Base-by-base conservation (phyloP, 2,888 invertebrate species). In the Deilephila elpenor region DNA sequence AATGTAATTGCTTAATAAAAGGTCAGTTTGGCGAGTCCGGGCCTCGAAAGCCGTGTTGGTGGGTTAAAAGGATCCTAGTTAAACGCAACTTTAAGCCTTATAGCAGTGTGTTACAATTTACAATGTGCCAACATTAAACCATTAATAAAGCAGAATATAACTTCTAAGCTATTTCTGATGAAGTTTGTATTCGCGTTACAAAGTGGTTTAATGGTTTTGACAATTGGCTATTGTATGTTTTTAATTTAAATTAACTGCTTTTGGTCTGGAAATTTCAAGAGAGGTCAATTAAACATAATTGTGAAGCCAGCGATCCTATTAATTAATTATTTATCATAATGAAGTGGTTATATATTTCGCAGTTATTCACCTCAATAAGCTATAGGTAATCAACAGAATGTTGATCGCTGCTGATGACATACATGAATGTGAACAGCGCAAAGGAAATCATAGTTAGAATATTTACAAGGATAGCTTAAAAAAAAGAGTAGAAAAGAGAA, bases 1-100 rank as follows among this genome's bases (percentile, higher is more conserved):
- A 61, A 61, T 29, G 19, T 32, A 32, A 61, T 61, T 61, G 29
- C 32, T 34, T 17, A 34, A 8, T 19, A 5, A 62, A 32, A 34
- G 34, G 17, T 37, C 37, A 19, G 62, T 37, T 56, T 17, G 56
- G 19, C 56, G 56, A n/a, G 56, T 19, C n/a, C 19, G 34, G 7
- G 62, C 2, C n/a, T n/a, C 8, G n/a, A 37, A 67, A 44, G 44
- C 67, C 67, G 3, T 25, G 37, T 67, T 25, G 20, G 67, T 37
- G 37, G 67, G 51, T 67, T 67, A 67, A 67, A 25, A 14, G 60
- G 60, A 32, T 60, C 34, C n/a, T 62, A 62, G 62, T 67, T 51
- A 20, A 51, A 25, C 14, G 19, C 25, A n/a, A 67, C 17, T 44
- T 67, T 25, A 67, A 51, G 25, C 67, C 51, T 5, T 5, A 14